Evolutionary conservation across 1,140 invertebrate genomes (phyloP).

Genomic region (Mylabris phalerata): DNA sequence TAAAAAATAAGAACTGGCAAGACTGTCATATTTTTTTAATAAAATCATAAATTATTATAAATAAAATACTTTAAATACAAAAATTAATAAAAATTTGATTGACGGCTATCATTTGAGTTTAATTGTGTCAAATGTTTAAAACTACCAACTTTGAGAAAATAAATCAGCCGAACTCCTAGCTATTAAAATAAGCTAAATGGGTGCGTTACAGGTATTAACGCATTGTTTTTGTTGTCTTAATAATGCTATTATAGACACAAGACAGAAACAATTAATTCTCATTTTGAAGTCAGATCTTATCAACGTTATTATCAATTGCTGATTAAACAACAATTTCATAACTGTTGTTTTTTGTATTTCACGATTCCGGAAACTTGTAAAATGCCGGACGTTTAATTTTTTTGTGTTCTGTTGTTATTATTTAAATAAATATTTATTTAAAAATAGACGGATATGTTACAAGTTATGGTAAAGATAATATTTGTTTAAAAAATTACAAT

Average conservation of each 20-base stretch:
- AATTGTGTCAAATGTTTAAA: too few relatives aligned
- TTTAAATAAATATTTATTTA: slow-evolving; percentile 14
- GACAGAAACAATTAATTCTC: not conserved
- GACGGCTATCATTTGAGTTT: too few relatives aligned
- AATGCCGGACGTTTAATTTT: slow-evolving; percentile 9
- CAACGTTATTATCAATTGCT: not conserved
- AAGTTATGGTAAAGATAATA: slow-evolving; percentile 14
- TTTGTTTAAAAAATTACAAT: not conserved
- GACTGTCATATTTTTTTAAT: too few relatives aligned
- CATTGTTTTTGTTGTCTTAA: too few relatives aligned
- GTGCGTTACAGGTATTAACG: too few relatives aligned
- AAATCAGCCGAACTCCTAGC: too few relatives aligned
- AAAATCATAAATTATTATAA: not conserved
- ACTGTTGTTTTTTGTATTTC: slow-evolving; percentile 2
- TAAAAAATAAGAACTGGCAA: too few relatives aligned
- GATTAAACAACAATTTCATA: slow-evolving; percentile 4
- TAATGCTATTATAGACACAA: too few relatives aligned
- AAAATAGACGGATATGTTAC: slow-evolving; percentile 15
- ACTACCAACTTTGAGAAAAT: too few relatives aligned
- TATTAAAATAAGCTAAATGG: too few relatives aligned
- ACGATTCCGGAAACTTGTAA: slow-evolving; percentile 13
- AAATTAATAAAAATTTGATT: too few relatives aligned
- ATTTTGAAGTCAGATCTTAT: slow-evolving; percentile 2
- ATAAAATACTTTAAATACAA: not conserved
- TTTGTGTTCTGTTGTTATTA: not conserved